Evolutionary conservation across 2,888 invertebrate species (phyloP).

Genomic region (Cetonia aurata): DNA sequence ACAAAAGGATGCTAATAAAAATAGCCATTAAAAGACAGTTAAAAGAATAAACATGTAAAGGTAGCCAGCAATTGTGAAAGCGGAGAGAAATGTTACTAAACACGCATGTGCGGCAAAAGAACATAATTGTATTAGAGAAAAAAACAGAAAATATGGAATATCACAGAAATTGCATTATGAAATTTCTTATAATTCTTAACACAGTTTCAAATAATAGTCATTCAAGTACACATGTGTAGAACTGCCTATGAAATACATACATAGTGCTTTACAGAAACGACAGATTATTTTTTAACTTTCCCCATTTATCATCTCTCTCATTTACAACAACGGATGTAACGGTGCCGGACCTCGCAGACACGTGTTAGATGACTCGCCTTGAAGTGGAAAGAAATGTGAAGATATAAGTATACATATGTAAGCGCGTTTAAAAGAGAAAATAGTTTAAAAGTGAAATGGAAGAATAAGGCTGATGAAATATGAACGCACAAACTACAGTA

Average conservation of each 20-base stretch:
- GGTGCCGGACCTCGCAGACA: neutral
- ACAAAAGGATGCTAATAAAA: constrained; percentile 5
- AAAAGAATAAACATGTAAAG: neutral
- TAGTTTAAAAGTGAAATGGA: constrained; percentile 20
- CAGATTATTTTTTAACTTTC: constrained; percentile 22
- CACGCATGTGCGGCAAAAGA: neutral
- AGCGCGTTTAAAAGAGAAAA: constrained; percentile 17
- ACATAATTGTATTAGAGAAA: neutral
- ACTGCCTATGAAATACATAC: neutral
- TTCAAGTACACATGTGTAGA: neutral
- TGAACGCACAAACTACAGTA: neutral
- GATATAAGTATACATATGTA: neutral
- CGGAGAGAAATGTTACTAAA: constrained; percentile 20
- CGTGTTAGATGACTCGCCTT: neutral
- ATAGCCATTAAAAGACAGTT: neutral
- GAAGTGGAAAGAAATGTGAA: too few species aligned
- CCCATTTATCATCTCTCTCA: constrained; percentile 20
- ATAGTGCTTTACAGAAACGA: neutral
- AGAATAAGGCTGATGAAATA: constrained; percentile 13
- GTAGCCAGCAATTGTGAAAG: constrained; percentile 9
- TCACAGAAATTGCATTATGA: neutral
- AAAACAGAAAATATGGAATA: too few species aligned
- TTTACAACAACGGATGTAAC: constrained; percentile 5
- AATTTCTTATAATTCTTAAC: too few species aligned
- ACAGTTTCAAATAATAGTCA: neutral